Evolutionary conservation across 2,888 invertebrate species (phyloP), one percentile per base, ranked within the genome.

Genomic region (Agonum fuliginosum): DNA sequence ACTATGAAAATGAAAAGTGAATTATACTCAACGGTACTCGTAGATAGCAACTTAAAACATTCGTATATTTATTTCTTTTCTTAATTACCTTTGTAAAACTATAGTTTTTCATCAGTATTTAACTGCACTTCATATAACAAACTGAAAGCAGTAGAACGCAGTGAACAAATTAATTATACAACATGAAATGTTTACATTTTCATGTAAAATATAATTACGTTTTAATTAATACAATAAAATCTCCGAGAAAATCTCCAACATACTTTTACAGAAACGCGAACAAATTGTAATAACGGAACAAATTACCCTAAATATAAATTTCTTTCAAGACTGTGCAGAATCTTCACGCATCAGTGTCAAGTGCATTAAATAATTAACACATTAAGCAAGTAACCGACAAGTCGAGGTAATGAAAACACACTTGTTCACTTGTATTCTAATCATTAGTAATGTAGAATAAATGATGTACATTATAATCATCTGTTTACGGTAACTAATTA

Each of bases 281-380:
- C 30, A 62, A 62, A 62, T 62, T 62, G 54, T 54, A 54, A 54
- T 54, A 30, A 62, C 58, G 58, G 58, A 30, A 62, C 17, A 62
- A 62, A 62, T 54, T 6, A 8, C 12, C 30, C 14, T 19, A 27
- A 30, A 34, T 62, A 30, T 54, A 54, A 27, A 54, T 14, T 17
- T 34, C 30, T 14, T 19, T 14, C 14, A 14, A 46, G 46, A 17
- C 17, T 6, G 3, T 3, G 17, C 4, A 2, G 37, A 17, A 6
- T 17, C 8, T 46, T 30, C 17, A 17, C 34, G 17, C 58, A 30
- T 62, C 34, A 14, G 10, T 14, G 6, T 62, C 19, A 24, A 48
- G 8, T 27, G 2, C 22, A 51, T 22, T 12, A 24, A 27, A 6
- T 58, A 58, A 58, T 58, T 58, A 58, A 58, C 27, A 58, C 54